Base-by-base conservation (phyloP, 2,113 vertebrate genomes). In the Gymnarchus niloticus region DNA sequence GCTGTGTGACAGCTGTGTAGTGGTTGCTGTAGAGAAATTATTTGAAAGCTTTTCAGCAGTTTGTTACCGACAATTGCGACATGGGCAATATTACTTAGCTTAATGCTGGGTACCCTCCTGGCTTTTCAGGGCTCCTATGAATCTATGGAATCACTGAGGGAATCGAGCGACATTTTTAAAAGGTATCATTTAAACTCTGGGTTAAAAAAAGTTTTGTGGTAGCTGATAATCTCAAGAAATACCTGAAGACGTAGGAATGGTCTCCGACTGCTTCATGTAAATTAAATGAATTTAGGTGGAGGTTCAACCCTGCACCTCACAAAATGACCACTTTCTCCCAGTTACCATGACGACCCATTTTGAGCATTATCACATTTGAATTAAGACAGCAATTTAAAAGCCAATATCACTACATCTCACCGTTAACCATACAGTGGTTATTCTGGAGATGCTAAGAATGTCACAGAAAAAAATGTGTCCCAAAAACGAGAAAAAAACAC, bases 141-240 rank as follows among this genome's bases (percentile, higher is more conserved):
- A 85, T 56, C 69, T 51, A 25, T 77, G 19, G 65, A 17, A 23
- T 59, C 33, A 44, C 14, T n/a, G 25, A 54, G n/a, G 48, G 80
- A 54, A 56, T 76, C 2, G 44, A 28, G 28, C 33, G 23, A 61
- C 49, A 61, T 17, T 84, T 37, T 84, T 51, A 73, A 23, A 73
- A 84, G 56, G 44, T 23, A 48, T 69, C 49, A 37, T 65, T 69
- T 41, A 73, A 69, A n/a, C n/a, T 28, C 59, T 28, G 21, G n/a
- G 81, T 51, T 56, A 8, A 83, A 54, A 52, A 7, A 69, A 33
- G 82, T 46, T 49, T 57, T 51, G 48, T 54, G 9, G 28, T 3
- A 73, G 83, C 83, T 33, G 80, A 37, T 28, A 51, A 82, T 82
- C n/a, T 56, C 49, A 56, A 54, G 48, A 83, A 84, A 28, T 41